A percentile compares a stretch with the other conserved stretches of the same genome.
phyloP scores from a whole-genome alignment of 2,888 invertebrate genomes.

The Falcaria lacertinaria region DNA sequence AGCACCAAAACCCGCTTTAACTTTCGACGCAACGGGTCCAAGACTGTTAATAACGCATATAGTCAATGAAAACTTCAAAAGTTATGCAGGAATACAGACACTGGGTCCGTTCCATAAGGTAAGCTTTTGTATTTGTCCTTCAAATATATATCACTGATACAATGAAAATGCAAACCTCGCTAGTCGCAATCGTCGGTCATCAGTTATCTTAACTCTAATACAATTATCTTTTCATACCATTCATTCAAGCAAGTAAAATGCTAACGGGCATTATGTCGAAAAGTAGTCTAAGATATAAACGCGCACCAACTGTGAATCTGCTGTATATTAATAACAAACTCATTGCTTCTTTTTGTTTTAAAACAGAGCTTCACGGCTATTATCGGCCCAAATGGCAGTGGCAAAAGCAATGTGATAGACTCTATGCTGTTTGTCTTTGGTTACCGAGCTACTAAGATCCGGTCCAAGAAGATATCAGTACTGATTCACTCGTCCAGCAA shows the following conservation, averaged over 20 bases:
- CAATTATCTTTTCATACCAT: too few species aligned
- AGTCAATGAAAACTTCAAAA: conserved; percentile 96
- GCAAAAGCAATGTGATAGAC: conserved; percentile 99
- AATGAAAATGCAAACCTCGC: too few species aligned
- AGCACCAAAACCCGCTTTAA: conserved; percentile 83
- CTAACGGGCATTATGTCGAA: too few species aligned
- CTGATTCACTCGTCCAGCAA: conserved; percentile 95
- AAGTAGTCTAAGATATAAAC: too few species aligned
- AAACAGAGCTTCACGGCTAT: conserved; percentile 96
- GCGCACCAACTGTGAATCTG: too few species aligned
- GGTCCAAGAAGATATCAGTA: conserved; percentile 96
- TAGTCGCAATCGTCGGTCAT: too few species aligned
- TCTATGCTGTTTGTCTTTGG: conserved; percentile 99
- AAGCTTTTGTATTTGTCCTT: too few species aligned
- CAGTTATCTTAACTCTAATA: too few species aligned
- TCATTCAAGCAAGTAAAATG: too few species aligned
- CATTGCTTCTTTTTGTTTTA: conserved; percentile 32
- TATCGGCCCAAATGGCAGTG: conserved; percentile 99
- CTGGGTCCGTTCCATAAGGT: conserved; percentile 98
- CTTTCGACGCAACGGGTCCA: conserved; percentile 87
- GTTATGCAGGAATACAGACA: conserved; percentile 90
- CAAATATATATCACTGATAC: too few species aligned
- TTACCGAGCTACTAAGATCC: conserved; percentile 95
- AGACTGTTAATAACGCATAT: conserved; percentile 95
- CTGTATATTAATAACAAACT: too few species aligned